These are phyloP conservation scores for Drymonia ruficornis DNA, from an alignment of 2,888 invertebrate species.

Conservation along the genomic window DNA sequence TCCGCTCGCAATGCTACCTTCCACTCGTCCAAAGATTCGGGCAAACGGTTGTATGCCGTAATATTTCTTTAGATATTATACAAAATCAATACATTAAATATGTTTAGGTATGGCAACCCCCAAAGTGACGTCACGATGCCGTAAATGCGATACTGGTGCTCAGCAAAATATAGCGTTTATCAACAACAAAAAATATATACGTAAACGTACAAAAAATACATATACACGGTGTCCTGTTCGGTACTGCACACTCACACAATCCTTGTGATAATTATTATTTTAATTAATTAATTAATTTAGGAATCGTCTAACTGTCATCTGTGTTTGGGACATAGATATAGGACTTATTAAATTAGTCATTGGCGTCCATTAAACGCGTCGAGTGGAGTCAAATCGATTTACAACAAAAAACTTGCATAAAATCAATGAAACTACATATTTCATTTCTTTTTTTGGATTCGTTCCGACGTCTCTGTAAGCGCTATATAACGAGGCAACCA, in stretches of 20 bases:
- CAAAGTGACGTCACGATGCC: conserved; percentile 41
- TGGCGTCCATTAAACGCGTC: no score
- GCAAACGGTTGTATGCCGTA: no score
- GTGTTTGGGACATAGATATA: conserved; percentile 31
- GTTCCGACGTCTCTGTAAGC: no score
- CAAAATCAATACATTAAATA: neutral
- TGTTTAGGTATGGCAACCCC: conserved; percentile 11
- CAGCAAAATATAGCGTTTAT: conserved; percentile 33
- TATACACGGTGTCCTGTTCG: conserved; percentile 38
- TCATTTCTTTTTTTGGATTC: no score
- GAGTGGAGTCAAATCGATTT: no score
- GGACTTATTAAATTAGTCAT: neutral
- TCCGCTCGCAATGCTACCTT: no score
- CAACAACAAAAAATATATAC: conserved; percentile 37
- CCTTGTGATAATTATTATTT: conserved; percentile 29
- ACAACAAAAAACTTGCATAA: no score
- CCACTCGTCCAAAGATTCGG: no score
- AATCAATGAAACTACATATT: no score
- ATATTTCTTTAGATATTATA: no score
- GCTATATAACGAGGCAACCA: no score
- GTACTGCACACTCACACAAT: conserved; percentile 39
- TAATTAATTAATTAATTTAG: conserved; percentile 39
- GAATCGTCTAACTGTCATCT: conserved; percentile 36
- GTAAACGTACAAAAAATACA: conserved; percentile 46
- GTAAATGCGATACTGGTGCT: conserved; percentile 59